These are phyloP conservation scores for Myanophis thanlyinensis DNA, from an alignment of 2,113 vertebrate species.

Conservation along the genomic window DNA sequence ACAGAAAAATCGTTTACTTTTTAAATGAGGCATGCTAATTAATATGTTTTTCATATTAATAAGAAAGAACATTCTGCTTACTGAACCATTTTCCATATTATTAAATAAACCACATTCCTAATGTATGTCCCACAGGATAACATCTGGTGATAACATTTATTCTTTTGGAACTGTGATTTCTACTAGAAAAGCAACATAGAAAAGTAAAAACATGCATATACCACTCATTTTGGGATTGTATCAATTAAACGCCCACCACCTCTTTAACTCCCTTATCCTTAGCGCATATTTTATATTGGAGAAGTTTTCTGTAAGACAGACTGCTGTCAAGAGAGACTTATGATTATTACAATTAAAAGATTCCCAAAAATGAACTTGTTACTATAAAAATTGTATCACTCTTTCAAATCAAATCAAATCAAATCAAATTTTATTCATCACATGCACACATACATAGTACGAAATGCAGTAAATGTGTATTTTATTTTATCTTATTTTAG, in stretches of 20 bases:
- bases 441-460: too few relatives aligned
- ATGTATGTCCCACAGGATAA: conserved; percentile 3
- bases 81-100: conserved; percentile 1
- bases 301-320: background rate
- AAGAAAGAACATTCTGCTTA: conserved; percentile 8
- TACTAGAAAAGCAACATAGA: background rate
- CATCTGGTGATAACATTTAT: conserved; percentile 47
- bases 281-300: background rate
- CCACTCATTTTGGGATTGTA: background rate
- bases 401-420: too few relatives aligned
- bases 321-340: background rate
- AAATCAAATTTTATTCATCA: too few relatives aligned
- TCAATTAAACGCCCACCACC: background rate
- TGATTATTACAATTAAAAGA: background rate
- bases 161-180: conserved; percentile 42
- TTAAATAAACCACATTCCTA: conserved; percentile 8
- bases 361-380: background rate
- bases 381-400: background rate
- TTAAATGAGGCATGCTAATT: background rate
- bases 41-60: conserved; percentile 16
- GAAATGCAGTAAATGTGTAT: too few relatives aligned
- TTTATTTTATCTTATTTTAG: too few relatives aligned
- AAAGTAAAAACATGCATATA: background rate
- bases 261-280: background rate
- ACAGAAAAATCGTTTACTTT: background rate